Evolutionary conservation across 2,113 vertebrate species (phyloP).

Genomic region (Pholis gunnellus): DNA sequence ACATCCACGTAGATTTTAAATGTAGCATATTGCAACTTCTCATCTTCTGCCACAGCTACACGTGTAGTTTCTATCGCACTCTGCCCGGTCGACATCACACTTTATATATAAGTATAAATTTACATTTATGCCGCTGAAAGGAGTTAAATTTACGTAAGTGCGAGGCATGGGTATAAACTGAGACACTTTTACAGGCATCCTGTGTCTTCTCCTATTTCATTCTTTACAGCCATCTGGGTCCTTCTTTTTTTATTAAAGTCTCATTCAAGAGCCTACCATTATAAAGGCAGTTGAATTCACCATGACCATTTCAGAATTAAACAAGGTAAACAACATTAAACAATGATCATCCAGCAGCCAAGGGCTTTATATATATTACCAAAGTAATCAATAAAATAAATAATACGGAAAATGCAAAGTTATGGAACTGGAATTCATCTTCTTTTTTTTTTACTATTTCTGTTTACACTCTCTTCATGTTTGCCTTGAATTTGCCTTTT

Average conservation of each 20-base stretch:
- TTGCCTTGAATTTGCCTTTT: constrained; percentile 38
- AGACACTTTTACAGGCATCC: constrained; percentile 64
- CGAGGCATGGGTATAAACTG: constrained; percentile 39
- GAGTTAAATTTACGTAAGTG: constrained; percentile 48
- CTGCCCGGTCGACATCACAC: background rate
- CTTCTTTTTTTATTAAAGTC: constrained; percentile 67
- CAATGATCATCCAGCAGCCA: constrained; percentile 29
- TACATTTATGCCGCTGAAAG: constrained; percentile 34
- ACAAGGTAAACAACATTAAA: constrained; percentile 17
- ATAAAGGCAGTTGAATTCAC: constrained; percentile 51
- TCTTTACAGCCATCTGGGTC: constrained; percentile 55
- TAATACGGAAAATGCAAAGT: background rate
- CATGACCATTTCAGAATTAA: constrained; percentile 46
- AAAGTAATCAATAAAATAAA: constrained; percentile 30
- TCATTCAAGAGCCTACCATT: constrained; percentile 56
- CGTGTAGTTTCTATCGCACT: background rate
- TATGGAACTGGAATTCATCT: constrained; percentile 1
- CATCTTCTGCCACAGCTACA: constrained; percentile 14
- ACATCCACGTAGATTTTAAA: constrained; percentile 27
- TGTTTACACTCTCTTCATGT: constrained; percentile 10
- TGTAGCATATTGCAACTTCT: constrained; percentile 23
- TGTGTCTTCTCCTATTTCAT: constrained; percentile 59
- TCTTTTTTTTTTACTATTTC: constrained; percentile 33
- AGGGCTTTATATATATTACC: constrained; percentile 9
- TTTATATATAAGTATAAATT: constrained; percentile 6